A percentile compares a stretch with the other conserved stretches of the same genome.
These are phyloP conservation scores for Chaenogobius annularis DNA, from an alignment of 2,113 vertebrate species.

Conservation along the genomic window DNA sequence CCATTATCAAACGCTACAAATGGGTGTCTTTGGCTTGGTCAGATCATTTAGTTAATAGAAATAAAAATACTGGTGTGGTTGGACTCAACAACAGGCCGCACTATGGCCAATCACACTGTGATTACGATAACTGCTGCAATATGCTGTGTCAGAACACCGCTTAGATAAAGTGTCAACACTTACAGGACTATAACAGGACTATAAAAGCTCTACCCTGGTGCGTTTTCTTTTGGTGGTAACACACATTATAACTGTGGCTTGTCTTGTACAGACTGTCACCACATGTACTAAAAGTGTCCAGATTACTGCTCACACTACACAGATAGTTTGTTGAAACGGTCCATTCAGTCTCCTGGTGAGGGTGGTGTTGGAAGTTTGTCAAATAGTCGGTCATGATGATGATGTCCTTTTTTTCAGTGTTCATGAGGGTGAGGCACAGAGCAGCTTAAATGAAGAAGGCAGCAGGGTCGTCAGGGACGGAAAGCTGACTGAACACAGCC, in stretches of 20 bases:
- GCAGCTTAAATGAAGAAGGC: slow-evolving; percentile 58
- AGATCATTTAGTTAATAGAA: slow-evolving; percentile 3
- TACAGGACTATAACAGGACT: too few relatives aligned
- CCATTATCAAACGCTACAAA: slow-evolving; percentile 39
- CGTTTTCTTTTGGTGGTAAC: slow-evolving; percentile 22
- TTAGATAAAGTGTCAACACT: slow-evolving; percentile 32
- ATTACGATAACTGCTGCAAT: slow-evolving; percentile 31
- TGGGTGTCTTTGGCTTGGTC: slow-evolving; percentile 60
- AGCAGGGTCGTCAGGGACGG: slow-evolving; percentile 75
- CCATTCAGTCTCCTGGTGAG: slow-evolving; percentile 3
- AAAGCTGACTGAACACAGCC: slow-evolving; percentile 89
- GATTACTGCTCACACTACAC: slow-evolving; percentile 16
- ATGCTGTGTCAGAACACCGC: slow-evolving; percentile 2
- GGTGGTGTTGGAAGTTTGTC: slow-evolving; percentile 7
- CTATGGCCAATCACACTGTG: slow-evolving; percentile 42
- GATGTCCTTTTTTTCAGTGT: not conserved
- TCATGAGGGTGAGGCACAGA: not conserved
- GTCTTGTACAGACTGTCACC: slow-evolving; percentile 7
- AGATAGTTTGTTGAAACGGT: slow-evolving; percentile 12
- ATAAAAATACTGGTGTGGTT: slow-evolving; percentile 8
- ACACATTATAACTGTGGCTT: slow-evolving; percentile 20
- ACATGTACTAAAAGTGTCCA: slow-evolving; percentile 15
- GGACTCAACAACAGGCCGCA: slow-evolving; percentile 11
- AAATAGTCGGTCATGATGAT: not conserved
- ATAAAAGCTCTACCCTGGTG: slow-evolving; percentile 18